Percentiles rank a stretch among this genome's conserved stretches.
These are phyloP conservation scores for Brevimyrus niger DNA, from an alignment of 2,113 vertebrate species.

Conservation along the genomic window DNA sequence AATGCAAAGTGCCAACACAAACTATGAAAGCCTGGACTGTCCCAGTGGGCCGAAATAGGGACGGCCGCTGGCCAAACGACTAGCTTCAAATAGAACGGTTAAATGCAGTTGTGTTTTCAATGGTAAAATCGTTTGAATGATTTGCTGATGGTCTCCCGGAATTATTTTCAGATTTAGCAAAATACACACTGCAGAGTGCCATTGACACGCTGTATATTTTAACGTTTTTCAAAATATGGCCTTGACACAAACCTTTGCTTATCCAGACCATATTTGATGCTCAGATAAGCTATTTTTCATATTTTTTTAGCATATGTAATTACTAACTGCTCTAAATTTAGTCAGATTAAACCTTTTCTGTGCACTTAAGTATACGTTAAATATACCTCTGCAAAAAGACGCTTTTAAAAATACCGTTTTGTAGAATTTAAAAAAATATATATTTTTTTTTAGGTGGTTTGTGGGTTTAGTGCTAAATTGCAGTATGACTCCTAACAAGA, in stretches of 20 bases:
- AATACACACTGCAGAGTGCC: not conserved
- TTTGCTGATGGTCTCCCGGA: not conserved
- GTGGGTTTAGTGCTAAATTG: constrained; percentile 15
- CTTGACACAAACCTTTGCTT: not conserved
- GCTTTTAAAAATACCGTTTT: constrained; percentile 14
- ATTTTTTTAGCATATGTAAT: not conserved
- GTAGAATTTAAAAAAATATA: no score
- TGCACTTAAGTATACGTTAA: constrained; percentile 14
- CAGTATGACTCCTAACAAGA: not conserved
- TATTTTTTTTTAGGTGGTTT: constrained; percentile 15
- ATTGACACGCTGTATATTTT: not conserved
- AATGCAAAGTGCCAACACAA: constrained; percentile 16
- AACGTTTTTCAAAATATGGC: not conserved
- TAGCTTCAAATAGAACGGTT: not conserved
- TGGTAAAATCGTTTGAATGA: not conserved
- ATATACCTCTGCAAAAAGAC: constrained; percentile 17
- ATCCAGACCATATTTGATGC: not conserved
- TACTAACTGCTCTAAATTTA: constrained; percentile 8
- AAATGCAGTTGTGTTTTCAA: not conserved
- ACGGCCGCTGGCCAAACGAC: not conserved
- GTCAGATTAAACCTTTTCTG: constrained; percentile 12
- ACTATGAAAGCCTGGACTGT: not conserved
- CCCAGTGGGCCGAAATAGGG: not conserved
- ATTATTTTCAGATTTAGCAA: not conserved
- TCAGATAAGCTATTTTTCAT: not conserved